Conservation (phyloP, 2,888 invertebrate species). For the Parthenolecanium corni region DNA sequence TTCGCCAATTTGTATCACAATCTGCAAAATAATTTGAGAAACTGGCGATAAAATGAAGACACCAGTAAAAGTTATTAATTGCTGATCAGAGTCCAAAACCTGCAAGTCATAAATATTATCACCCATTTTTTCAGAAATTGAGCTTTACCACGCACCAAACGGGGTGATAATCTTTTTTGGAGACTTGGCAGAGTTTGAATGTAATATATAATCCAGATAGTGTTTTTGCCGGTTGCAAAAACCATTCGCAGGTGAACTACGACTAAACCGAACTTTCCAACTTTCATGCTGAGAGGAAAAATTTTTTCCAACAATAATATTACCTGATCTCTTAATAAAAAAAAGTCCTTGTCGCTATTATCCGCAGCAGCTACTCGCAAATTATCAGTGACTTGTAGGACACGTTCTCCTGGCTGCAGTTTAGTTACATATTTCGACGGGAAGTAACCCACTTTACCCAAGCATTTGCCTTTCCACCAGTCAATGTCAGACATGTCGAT, state of each 20-base stretch:
- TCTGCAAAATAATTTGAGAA: conserved; percentile 40
- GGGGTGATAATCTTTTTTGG: too few species aligned
- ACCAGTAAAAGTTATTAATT: too few species aligned
- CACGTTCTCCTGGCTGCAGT: conserved; percentile 77
- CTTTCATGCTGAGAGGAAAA: too few species aligned
- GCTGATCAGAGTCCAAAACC: too few species aligned
- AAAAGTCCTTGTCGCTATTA: conserved; percentile 49
- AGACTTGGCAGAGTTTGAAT: too few species aligned
- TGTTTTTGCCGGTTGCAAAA: too few species aligned
- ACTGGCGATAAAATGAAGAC: conserved; percentile 10
- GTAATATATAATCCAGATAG: too few species aligned
- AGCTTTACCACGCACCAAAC: too few species aligned
- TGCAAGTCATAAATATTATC: too few species aligned
- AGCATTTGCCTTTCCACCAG: conserved; percentile 95
- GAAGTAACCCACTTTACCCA: conserved; percentile 82
- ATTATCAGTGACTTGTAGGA: conserved; percentile 76
- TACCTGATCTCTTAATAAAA: conserved; percentile 74
- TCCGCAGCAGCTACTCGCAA: conserved; percentile 78
- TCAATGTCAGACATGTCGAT: conserved; percentile 89
- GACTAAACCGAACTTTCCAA: too few species aligned
- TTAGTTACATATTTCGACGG: conserved; percentile 90
- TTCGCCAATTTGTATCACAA: conserved; percentile 82
- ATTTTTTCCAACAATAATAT: neutral
- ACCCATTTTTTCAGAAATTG: too few species aligned
- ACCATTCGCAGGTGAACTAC: too few species aligned